Evolutionary conservation across 2,888 invertebrate genomes (phyloP), one percentile per base, ranked within the genome.

Genomic region (Hetaerina titia): DNA sequence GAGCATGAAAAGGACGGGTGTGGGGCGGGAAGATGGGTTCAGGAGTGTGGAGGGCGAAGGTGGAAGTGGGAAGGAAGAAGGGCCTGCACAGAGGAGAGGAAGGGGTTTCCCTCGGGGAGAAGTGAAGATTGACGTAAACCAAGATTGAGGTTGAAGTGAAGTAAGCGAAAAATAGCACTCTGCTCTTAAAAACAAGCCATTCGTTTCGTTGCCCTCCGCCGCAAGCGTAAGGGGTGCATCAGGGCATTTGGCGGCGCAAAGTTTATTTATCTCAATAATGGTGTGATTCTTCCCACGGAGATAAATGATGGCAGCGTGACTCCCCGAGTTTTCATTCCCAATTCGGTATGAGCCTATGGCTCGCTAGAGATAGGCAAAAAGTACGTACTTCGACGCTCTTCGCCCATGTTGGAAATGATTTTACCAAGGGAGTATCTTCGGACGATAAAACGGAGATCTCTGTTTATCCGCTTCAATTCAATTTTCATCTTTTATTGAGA

Each of bases 391-490:
- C 22, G 13, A 81, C 81, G 9, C 6, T 22, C 81, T 22, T 8
- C 9, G 81, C 31, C 1, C 31, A 15, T 13, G 11, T 4, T 31
- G 81, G 81, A 31, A 81, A 81, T 15, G 15, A 81, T 81, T 11
- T 69, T 13, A 31, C 25, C 13, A 11, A 31, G 31, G 31, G 31
- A 31, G 81, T 31, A 25, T 81, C 31, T 81, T 81, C n/a, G 81
- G 81, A 8, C 15, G 81, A 81, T 81, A 81, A 81, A 81, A 15
- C 81, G 81, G 22, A 22, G 81, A 25, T 81, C 31, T 81, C 81
- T 81, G 81, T 81, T 81, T 81, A 81, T 81, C 81, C 81, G 81
- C 81, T 25, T 81, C 81, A 81, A 81, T 81, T 81, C 81, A 81
- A 81, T 81, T 81, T 81, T 81, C 81, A 81, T 31, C 25, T 81